Evolutionary conservation across 2,797 vertebrate species (phyloP).

Genomic region (Onychomys leucogaster): DNA sequence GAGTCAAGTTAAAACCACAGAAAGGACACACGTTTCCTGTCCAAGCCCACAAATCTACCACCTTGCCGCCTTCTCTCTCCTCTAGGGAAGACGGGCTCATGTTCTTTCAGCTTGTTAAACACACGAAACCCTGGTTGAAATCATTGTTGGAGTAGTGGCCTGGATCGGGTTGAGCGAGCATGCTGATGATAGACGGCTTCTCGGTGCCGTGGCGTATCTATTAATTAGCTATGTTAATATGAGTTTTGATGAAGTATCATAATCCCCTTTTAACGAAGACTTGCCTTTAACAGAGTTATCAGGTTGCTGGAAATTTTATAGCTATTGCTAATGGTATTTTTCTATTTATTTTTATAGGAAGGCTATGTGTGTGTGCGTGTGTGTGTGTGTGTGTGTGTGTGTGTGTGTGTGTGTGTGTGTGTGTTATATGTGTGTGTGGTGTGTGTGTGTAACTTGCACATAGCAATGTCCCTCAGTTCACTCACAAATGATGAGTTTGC

Average conservation of each 20-base stretch:
- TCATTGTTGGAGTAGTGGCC: not conserved
- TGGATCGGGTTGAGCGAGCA: not conserved
- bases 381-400: not conserved
- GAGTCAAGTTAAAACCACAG: not conserved
- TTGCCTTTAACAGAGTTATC: not conserved
- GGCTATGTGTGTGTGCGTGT: not conserved
- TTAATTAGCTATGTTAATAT: not conserved
- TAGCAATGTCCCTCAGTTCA: not conserved
- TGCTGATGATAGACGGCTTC: not conserved
- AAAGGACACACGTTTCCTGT: not conserved
- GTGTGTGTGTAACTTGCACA: not conserved
- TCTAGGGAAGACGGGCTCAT: not conserved
- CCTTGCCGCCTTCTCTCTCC: not conserved
- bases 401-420: not conserved
- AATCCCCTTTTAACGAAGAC: constrained; percentile 23
- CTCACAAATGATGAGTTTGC: not conserved
- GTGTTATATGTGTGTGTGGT: no score
- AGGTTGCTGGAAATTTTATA: not conserved
- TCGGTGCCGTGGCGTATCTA: not conserved
- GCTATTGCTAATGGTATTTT: not conserved
- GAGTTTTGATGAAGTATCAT: not conserved
- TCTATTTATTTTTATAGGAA: not conserved
- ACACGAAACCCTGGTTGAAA: not conserved
- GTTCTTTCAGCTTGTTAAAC: not conserved
- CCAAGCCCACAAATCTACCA: fast-evolving